Evolutionary conservation across 2,797 vertebrate genomes (phyloP).

Genomic region (Syngnathus acus): DNA sequence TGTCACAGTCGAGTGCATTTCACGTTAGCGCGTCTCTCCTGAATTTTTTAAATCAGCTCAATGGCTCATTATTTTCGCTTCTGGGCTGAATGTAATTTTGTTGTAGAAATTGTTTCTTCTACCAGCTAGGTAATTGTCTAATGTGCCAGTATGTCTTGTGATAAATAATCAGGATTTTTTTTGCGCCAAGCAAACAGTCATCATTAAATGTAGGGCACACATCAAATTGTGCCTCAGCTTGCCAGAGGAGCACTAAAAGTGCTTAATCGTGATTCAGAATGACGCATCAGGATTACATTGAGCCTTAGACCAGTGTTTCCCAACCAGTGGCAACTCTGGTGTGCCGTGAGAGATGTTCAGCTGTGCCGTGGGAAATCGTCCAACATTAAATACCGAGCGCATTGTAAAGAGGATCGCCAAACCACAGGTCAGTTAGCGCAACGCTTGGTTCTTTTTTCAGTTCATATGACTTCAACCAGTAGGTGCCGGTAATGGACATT

Average conservation of each 20-base stretch:
- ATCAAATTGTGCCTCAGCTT: not conserved
- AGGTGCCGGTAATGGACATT: no score
- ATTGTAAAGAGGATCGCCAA: no score
- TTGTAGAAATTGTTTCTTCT: not conserved
- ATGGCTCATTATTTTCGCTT: not conserved
- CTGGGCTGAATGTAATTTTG: not conserved
- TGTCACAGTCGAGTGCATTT: no score
- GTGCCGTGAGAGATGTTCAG: no score
- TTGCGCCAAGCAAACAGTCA: not conserved
- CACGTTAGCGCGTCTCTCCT: no score
- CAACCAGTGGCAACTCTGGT: no score
- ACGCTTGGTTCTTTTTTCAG: no score
- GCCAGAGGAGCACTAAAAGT: not conserved
- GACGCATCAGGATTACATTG: not conserved
- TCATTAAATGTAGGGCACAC: not conserved
- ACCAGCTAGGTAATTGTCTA: not conserved
- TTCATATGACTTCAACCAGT: no score
- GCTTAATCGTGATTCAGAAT: constrained; percentile 6
- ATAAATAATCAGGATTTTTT: not conserved
- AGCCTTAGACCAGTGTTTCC: not conserved
- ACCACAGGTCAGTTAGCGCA: no score
- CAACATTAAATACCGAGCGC: no score
- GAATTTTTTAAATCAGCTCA: no score
- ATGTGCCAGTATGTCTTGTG: not conserved
- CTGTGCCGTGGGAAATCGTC: no score